These are phyloP conservation scores for Asbolus verrucosus DNA, from an alignment of 1,140 invertebrate genomes.

Conservation along the genomic window DNA sequence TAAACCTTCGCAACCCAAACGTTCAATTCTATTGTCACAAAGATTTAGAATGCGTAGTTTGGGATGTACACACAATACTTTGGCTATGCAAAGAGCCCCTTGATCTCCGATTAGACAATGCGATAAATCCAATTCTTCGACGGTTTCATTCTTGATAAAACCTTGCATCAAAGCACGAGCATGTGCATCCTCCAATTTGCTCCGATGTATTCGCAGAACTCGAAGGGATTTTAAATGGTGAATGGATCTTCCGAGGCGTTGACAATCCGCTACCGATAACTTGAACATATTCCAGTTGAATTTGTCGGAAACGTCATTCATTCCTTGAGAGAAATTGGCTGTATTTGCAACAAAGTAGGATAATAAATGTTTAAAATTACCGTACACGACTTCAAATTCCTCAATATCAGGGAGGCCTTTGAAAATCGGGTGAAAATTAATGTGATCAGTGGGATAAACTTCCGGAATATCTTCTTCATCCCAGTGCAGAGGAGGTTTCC, in stretches of 20 bases:
- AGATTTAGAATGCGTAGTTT: conserved; percentile 59
- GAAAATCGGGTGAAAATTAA: conserved; percentile 61
- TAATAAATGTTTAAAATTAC: no score
- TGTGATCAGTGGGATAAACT: conserved; percentile 60
- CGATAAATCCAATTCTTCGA: conserved; percentile 62
- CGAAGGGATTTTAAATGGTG: conserved; percentile 55
- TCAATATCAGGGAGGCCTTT: conserved; percentile 54
- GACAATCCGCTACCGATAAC: conserved; percentile 58
- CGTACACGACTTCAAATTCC: conserved; percentile 59
- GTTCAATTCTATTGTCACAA: conserved; percentile 61
- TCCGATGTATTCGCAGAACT: conserved; percentile 59
- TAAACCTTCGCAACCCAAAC: conserved; percentile 55
- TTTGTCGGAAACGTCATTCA: conserved; percentile 56
- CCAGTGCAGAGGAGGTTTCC: conserved; percentile 60
- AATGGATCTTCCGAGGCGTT: conserved; percentile 58
- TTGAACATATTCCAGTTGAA: conserved; percentile 61
- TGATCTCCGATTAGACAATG: conserved; percentile 61
- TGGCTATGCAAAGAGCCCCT: conserved; percentile 62
- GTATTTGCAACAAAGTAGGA: conserved; percentile 23
- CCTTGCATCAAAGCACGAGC: conserved; percentile 58
- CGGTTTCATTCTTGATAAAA: conserved; percentile 57
- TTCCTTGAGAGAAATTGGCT: conserved; percentile 47
- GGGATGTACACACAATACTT: conserved; percentile 54
- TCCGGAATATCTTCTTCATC: conserved; percentile 61
- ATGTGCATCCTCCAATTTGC: conserved; percentile 58